Base-by-base conservation (phyloP, 2,888 invertebrate genomes). In the Seira ritae region DNA sequence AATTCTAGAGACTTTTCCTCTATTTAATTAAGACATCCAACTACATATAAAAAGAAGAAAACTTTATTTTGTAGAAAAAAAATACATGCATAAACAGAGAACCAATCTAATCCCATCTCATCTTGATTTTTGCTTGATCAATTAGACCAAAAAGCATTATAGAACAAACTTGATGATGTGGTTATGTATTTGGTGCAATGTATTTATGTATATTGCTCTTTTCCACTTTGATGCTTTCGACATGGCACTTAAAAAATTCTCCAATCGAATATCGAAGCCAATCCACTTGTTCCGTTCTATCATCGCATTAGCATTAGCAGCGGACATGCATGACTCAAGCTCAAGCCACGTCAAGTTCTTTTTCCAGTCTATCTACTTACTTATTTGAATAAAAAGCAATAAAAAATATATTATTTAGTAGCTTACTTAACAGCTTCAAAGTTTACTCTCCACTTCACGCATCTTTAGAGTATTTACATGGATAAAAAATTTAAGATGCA, bases 21-120 rank as follows among this genome's bases (percentile, higher is more conserved):
- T 65, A 73, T 73, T 73, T 66, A 74, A 74, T 24, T 46, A 67
- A 37, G 24, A 67, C 66, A 65, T 65, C 65, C 46, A 23, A 23
- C 24, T n/a, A n/a, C n/a, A n/a, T n/a, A n/a, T n/a, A n/a, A n/a
- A n/a, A n/a, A n/a, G n/a, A 65, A 65, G 42, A 65, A 65, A 20
- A 42, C 23, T 60, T 73, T 42, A 65, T 20, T 62, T 67, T 68
- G 50, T 50, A 15, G 50, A 50, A 15, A 50, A 31, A 31, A 2
- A 31, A 8, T 4, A 31, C 31, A 31, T n/a, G n/a, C n/a, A n/a
- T n/a, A n/a, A n/a, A n/a, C n/a, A n/a, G n/a, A n/a, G n/a, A n/a
- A n/a, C n/a, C n/a, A n/a, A n/a, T n/a, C n/a, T n/a, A 31, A 50
- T 50, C 15, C 12, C 15, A 3, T 50, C 12, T 50, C 50, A 50